These are phyloP conservation scores for Beaufortia kweichowensis DNA, from an alignment of 2,113 vertebrate species.

Conservation along the genomic window DNA sequence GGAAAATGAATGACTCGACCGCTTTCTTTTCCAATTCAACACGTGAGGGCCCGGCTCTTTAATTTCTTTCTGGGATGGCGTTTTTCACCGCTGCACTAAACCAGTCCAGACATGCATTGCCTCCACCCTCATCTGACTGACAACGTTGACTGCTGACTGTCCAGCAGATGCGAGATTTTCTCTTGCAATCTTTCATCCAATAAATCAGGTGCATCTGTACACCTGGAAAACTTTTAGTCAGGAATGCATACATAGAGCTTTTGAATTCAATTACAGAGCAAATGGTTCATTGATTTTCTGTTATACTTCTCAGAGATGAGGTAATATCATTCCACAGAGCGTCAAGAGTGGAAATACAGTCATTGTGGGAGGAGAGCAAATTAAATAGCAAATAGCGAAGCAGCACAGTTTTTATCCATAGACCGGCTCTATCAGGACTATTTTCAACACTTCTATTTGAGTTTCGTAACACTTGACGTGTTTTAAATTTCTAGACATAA, in stretches of 20 bases:
- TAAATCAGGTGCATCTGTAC: conserved; percentile 58
- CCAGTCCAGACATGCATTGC: conserved; percentile 19
- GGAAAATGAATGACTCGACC: conserved; percentile 2
- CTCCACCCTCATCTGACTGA: conserved; percentile 13
- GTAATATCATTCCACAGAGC: conserved; percentile 37
- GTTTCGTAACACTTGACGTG: background rate
- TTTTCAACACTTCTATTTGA: background rate
- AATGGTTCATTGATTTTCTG: background rate
- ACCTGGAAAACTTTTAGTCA: conserved; percentile 51
- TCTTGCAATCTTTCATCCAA: conserved; percentile 34
- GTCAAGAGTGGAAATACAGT: conserved; percentile 40
- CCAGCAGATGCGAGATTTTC: conserved; percentile 22
- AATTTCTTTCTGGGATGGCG: background rate
- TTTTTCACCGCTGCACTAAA: background rate
- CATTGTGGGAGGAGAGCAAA: conserved; percentile 15
- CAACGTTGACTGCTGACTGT: conserved; percentile 32
- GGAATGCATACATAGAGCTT: conserved; percentile 4
- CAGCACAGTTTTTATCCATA: conserved; percentile 1
- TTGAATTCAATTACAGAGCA: conserved; percentile 11
- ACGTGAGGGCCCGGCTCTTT: background rate
- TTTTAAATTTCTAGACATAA: background rate
- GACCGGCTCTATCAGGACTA: background rate
- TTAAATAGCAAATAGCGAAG: conserved; percentile 29
- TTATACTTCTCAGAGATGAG: conserved; percentile 22
- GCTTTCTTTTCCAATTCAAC: background rate